These are phyloP conservation scores for Eira barbara DNA, from an alignment of 2,113 vertebrate genomes.

Conservation along the genomic window DNA sequence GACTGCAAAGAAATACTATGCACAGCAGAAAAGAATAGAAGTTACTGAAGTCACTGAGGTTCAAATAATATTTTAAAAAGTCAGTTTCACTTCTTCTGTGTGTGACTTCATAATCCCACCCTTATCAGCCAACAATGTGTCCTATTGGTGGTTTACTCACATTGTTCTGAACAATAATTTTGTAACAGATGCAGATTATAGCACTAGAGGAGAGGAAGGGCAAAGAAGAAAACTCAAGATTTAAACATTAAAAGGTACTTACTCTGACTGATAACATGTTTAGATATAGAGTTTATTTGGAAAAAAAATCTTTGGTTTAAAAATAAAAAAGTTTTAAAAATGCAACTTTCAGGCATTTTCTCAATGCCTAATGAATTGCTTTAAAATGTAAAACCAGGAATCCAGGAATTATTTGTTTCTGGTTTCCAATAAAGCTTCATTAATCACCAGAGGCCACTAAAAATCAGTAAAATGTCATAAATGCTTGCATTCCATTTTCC, in stretches of 20 bases:
- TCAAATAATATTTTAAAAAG: constrained; percentile 27
- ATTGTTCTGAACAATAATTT: not conserved
- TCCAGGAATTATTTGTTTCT: constrained; percentile 61
- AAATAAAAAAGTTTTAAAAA: constrained; percentile 34
- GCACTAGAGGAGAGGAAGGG: not conserved
- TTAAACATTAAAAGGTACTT: not conserved
- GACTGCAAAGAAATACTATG: not conserved
- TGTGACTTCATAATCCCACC: not conserved
- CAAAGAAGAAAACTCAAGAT: not conserved
- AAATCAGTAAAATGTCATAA: constrained; percentile 60
- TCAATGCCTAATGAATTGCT: constrained; percentile 45
- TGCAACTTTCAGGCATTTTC: constrained; percentile 18
- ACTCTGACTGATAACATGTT: not conserved
- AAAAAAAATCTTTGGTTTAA: not conserved
- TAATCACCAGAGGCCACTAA: constrained; percentile 56
- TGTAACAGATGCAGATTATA: not conserved
- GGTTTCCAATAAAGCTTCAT: constrained; percentile 64
- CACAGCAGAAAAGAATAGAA: not conserved
- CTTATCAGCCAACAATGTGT: not conserved
- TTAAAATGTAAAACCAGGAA: constrained; percentile 46
- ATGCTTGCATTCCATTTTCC: constrained; percentile 13
- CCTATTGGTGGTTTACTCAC: not conserved
- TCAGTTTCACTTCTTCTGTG: not conserved
- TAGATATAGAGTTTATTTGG: not conserved
- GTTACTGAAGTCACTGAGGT: not conserved